phyloP scores from a whole-genome alignment of 2,113 vertebrate species.

The Rousettus leschenaultii region DNA sequence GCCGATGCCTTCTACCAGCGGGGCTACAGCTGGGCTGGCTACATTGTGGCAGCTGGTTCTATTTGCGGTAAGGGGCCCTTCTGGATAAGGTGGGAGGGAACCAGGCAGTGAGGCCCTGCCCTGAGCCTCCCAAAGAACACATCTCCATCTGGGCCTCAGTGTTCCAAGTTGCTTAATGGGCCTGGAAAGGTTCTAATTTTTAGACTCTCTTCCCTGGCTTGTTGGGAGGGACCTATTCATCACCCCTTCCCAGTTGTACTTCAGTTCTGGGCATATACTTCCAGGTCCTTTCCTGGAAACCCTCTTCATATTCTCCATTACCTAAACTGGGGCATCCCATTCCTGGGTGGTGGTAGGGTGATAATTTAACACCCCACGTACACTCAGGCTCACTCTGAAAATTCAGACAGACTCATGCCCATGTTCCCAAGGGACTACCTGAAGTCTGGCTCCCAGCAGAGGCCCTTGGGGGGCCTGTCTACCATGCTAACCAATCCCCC shows the following conservation, averaged over 20 bases:
- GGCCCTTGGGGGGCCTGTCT: too few species aligned
- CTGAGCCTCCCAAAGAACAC: background rate
- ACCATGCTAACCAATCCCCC: background rate
- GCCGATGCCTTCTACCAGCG: constrained; percentile 94
- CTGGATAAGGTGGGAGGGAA: background rate
- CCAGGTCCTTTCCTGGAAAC: background rate
- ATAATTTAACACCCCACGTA: background rate
- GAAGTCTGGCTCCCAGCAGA: background rate
- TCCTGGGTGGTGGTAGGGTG: background rate
- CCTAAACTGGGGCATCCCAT: background rate
- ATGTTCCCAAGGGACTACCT: background rate
- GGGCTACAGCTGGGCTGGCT: constrained; percentile 95
- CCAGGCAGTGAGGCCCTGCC: constrained; percentile 67
- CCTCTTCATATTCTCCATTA: background rate
- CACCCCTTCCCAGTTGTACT: fast-evolving
- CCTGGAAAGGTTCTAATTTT: background rate
- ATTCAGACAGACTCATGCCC: background rate
- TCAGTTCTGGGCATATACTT: background rate
- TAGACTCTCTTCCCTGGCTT: background rate
- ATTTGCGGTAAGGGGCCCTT: constrained; percentile 91
- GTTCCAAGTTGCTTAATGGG: background rate
- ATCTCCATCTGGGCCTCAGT: background rate
- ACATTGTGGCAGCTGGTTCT: constrained; percentile 93
- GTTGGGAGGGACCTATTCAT: background rate
- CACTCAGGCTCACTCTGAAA: background rate